Base-by-base conservation (phyloP, 2,797 vertebrate genomes). In the Rhyacichthys aspro region DNA sequence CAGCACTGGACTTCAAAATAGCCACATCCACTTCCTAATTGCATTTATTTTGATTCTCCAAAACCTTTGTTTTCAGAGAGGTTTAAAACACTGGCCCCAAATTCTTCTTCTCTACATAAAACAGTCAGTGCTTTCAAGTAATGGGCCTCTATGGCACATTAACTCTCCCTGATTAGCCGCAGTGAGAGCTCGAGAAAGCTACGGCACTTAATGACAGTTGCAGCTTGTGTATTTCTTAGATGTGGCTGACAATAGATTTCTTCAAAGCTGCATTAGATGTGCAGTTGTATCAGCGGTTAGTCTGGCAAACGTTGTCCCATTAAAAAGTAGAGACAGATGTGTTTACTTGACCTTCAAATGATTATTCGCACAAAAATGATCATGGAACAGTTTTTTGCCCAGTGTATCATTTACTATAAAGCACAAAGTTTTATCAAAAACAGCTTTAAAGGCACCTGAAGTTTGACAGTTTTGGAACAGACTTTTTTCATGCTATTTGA, bases 141-240 rank as follows among this genome's bases (percentile, higher is more conserved):
- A 32, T 0, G 37, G 23, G 23, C 23, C 53, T 65, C 69, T 68
- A 64, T 60, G 38, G 42, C 55, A 46, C 14, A 59, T 58, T 55
- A 41, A 57, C 55, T 44, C 64, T 56, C 9, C 33, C 7, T 61
- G 44, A 78, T 57, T 69, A 63, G 57, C 33, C 56, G 60, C 59
- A 42, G 46, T 5, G 42, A 49, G 50, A 42, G 46, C 18, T 34
- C 23, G 4, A 28, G 23, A 28, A 28, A 2, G 1, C 44, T 8
- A 8, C 56, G 9, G 45, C 19, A 14, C 17, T 15, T 41, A 74
- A 64, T 62, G 60, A 48, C 5, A 28, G 54, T 60, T 45, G 64
- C 23, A 44, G 77, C 55, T 42, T 46, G 54, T 19, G 55, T 34
- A 16, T 34, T 55, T 63, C 14, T 55, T 41, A 17, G 0, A 46